Percentiles rank a stretch among this genome's conserved stretches.
Evolutionary conservation across 2,113 vertebrate species (phyloP).

Genomic region (Rhea pennata): DNA sequence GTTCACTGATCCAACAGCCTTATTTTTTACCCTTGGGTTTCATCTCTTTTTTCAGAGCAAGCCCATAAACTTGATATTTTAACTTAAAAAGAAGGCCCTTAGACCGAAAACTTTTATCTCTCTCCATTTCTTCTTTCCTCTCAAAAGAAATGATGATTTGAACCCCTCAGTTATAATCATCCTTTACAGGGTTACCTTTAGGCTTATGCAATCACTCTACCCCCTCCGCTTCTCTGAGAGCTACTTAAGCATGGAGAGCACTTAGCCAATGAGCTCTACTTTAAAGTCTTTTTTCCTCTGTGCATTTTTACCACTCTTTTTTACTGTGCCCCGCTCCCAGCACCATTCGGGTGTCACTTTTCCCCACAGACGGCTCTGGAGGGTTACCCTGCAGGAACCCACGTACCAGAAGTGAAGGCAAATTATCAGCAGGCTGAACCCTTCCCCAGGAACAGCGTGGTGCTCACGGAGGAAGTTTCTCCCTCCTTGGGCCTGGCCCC

Average conservation of each 20-base stretch:
- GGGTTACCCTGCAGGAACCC: neutral
- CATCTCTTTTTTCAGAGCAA: neutral
- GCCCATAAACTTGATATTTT: neutral
- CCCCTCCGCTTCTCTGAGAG: neutral
- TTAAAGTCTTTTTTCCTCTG: neutral
- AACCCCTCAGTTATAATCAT: neutral
- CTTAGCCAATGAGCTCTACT: neutral
- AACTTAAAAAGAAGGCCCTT: neutral
- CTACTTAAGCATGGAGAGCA: neutral
- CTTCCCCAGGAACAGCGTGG: neutral
- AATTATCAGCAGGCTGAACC: too few species aligned
- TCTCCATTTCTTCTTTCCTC: neutral
- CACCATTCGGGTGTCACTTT: neutral
- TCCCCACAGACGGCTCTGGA: neutral
- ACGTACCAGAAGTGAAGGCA: fast-evolving
- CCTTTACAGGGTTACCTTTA: neutral
- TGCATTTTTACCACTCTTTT: fast-evolving
- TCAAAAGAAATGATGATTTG: neutral
- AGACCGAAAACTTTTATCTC: neutral
- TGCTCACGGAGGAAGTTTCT: fast-evolving
- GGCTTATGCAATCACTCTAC: neutral
- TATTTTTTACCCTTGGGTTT: neutral
- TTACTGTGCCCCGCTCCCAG: neutral
- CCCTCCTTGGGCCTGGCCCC: neutral
- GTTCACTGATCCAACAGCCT: neutral